phyloP scores from a whole-genome alignment of 2,888 invertebrate genomes.

The Eupithecia subumbrata region DNA sequence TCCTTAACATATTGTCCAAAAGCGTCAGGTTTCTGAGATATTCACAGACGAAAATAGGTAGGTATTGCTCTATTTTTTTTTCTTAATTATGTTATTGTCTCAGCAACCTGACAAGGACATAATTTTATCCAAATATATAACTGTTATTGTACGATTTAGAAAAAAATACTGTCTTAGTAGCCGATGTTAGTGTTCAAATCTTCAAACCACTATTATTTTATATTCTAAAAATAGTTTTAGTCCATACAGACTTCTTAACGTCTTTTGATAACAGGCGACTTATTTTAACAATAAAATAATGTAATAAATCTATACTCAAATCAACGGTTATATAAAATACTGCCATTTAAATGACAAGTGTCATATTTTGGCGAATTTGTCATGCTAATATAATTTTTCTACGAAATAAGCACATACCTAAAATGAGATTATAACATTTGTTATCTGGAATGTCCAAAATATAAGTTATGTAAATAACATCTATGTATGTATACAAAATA shows the following conservation, averaged over 20 bases:
- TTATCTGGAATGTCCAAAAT: slow-evolving; percentile 43
- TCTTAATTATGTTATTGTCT: too few relatives aligned
- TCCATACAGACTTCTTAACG: background rate
- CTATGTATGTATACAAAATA: slow-evolving; percentile 14
- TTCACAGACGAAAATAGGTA: too few relatives aligned
- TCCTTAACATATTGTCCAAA: too few relatives aligned
- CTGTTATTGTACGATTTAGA: too few relatives aligned
- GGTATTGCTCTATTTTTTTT: too few relatives aligned
- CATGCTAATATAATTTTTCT: slow-evolving; percentile 24
- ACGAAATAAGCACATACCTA: slow-evolving; percentile 36
- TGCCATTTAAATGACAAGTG: slow-evolving; percentile 1
- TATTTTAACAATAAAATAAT: background rate
- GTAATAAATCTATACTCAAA: slow-evolving; percentile 9
- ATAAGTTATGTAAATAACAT: slow-evolving; percentile 33
- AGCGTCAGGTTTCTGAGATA: too few relatives aligned
- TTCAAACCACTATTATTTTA: background rate
- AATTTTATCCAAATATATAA: too few relatives aligned
- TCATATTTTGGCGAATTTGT: slow-evolving; percentile 16
- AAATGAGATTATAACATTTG: slow-evolving; percentile 40
- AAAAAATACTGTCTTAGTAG: too few relatives aligned
- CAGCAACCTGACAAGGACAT: too few relatives aligned
- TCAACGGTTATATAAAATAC: slow-evolving; percentile 1
- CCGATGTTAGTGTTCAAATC: too few relatives aligned
- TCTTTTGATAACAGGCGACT: background rate
- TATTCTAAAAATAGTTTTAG: background rate